A percentile compares a stretch with the other conserved stretches of the same genome.
Conservation (phyloP, 1,140 invertebrate species). For the Harlomillsia oculata region DNA sequence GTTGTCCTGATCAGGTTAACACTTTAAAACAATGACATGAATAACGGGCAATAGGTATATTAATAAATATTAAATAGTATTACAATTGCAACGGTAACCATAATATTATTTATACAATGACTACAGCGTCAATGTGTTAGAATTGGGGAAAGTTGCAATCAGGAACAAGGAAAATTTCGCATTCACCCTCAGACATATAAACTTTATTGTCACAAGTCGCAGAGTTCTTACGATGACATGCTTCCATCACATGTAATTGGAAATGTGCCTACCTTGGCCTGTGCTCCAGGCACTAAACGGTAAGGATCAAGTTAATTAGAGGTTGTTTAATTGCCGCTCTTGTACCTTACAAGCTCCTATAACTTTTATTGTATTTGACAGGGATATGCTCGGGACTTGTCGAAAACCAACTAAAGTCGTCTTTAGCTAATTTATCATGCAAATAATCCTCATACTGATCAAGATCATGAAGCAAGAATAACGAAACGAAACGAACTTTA, state of each 20-base stretch:
- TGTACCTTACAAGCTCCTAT: neutral
- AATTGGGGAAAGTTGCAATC: neutral
- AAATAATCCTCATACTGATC: too few species aligned
- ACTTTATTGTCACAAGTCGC: neutral
- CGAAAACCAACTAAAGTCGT: constrained; percentile 10
- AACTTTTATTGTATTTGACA: neutral
- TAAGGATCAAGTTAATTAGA: neutral
- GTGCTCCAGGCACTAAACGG: constrained; percentile 16
- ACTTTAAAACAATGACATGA: neutral
- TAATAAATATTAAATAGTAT: neutral
- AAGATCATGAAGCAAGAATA: too few species aligned
- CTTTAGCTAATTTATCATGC: constrained; percentile 1
- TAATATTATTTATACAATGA: neutral
- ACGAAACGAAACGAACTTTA: too few species aligned
- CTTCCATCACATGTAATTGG: constrained; percentile 7
- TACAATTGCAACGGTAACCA: neutral
- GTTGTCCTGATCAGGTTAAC: constrained; percentile 6
- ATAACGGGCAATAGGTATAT: neutral
- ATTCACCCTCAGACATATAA: neutral
- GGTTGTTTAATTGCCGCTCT: too few species aligned
- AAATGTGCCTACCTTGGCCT: constrained; percentile 13
- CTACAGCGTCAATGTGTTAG: constrained; percentile 5
- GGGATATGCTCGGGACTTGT: constrained; percentile 19
- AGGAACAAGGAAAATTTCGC: neutral
- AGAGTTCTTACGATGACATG: too few species aligned